Evolutionary conservation across 2,113 vertebrate genomes (phyloP).

Genomic region (Leptobrachium leishanense): DNA sequence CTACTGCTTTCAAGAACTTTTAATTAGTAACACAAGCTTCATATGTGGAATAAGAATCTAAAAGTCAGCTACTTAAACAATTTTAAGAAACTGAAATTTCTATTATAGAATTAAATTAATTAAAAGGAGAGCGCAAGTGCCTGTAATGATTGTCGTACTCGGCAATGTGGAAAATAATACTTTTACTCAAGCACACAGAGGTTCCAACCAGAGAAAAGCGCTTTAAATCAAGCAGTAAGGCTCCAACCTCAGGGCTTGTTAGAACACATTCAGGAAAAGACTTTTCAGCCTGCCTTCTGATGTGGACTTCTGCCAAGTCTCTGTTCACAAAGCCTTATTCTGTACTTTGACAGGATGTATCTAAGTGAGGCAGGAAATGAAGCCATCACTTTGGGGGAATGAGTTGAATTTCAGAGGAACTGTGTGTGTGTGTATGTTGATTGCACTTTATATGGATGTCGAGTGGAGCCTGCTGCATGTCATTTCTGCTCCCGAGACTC

Average conservation of each 20-base stretch:
- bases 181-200: neutral
- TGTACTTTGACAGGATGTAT: slow-evolving; percentile 46
- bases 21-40: no score
- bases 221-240: neutral
- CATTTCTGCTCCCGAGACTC: slow-evolving; percentile 10
- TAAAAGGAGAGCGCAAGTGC: no score
- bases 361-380: slow-evolving; percentile 48
- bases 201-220: neutral
- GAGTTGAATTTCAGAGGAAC: slow-evolving; percentile 35
- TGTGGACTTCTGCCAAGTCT: slow-evolving; percentile 36
- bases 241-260: slow-evolving; percentile 1
- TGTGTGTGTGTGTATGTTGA: slow-evolving; percentile 17
- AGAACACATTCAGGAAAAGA: slow-evolving; percentile 17
- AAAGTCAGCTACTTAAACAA: no score
- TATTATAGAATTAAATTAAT: no score
- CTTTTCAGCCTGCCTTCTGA: slow-evolving; percentile 26
- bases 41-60: no score
- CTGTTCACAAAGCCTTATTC: slow-evolving; percentile 35
- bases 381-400: slow-evolving; percentile 46
- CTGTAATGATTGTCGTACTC: no score
- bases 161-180: no score
- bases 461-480: slow-evolving; percentile 17
- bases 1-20: no score
- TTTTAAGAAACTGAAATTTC: no score
- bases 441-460: slow-evolving; percentile 19